Evolutionary conservation across 1,140 invertebrate genomes (phyloP), one percentile per base, ranked within the genome.

Genomic region (Brachionus manjavacas): DNA sequence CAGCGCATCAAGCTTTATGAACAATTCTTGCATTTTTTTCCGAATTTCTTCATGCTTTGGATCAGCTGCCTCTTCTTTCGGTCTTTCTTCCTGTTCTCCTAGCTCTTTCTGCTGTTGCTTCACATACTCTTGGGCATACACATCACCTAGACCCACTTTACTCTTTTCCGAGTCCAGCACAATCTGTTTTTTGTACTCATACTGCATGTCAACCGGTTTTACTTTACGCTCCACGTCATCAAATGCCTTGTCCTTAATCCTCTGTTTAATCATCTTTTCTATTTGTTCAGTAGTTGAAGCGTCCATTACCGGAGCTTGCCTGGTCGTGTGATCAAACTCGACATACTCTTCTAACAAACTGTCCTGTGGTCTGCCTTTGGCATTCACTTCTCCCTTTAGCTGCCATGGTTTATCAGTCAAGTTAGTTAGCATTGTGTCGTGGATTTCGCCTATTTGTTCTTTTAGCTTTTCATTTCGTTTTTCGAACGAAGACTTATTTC

Each of bases 111-210:
- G 28, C 20, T 83, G 66, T 87, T 95, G 93, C 87, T 94, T 94
- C 4, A 97, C 88, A 89, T 94, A 98, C 88, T 97, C 95, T 86
- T 92, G 86, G 39, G 99, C 97, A 89, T 99, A 99, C 83, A 99
- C 94, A 90, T 99, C 92, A 2, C 95, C 94, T 49, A 99, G 91
- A 86, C 96, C 97, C 83, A 93, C 90, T 90, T 98, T 98, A 86
- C 95, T 97, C 87, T 99, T 99, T 87, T 97, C 95, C 87, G 97
- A 95, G 89, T 98, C 94, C 23, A 99, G 89, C 0, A 95, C 92
- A 49, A 97, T 90, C 86, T 94, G 92, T 87, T 98, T 98, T 86
- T 96, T 96, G 87, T 94, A 98, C 85, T 95, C 93, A 66, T 93
- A 90, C 20, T 94, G 93, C 70, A 94, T 93, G 84, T 96, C 93